These are phyloP conservation scores for Neodiprion lecontei DNA, from an alignment of 1,140 invertebrate genomes.

Conservation along the genomic window DNA sequence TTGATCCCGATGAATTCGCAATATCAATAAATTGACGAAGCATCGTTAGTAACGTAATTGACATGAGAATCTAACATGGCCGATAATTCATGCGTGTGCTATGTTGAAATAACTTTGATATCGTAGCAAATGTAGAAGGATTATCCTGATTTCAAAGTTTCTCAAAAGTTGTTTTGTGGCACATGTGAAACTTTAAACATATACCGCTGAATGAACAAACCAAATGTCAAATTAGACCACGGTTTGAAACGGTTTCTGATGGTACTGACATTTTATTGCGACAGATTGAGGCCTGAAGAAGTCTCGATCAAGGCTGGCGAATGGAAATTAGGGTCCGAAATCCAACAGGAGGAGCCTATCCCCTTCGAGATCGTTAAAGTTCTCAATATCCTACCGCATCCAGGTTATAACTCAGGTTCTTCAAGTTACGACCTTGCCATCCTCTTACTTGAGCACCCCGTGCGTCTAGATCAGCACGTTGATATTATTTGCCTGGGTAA, in stretches of 20 bases:
- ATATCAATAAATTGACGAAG: conserved; percentile 1
- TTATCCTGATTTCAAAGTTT: no score
- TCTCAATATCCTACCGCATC: conserved; percentile 73
- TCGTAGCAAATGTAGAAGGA: no score
- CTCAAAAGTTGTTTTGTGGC: no score
- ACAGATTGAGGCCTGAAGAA: conserved; percentile 67
- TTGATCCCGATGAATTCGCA: neutral
- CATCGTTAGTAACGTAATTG: neutral
- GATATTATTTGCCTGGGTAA: conserved; percentile 74
- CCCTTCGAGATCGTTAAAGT: conserved; percentile 80
- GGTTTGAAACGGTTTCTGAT: no score
- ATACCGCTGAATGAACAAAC: no score
- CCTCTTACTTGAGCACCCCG: conserved; percentile 69
- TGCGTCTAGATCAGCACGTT: conserved; percentile 73
- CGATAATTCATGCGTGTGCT: no score
- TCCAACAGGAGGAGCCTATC: conserved; percentile 72
- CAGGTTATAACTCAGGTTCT: conserved; percentile 69
- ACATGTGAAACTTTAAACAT: no score
- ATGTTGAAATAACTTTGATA: no score
- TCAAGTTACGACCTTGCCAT: conserved; percentile 77
- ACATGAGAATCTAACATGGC: no score
- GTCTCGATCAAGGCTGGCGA: conserved; percentile 82
- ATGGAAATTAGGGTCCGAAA: conserved; percentile 82
- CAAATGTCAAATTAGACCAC: no score
- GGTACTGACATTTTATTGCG: neutral